phyloP scores from a whole-genome alignment of 2,113 vertebrate genomes.

The Silurus asotus region DNA sequence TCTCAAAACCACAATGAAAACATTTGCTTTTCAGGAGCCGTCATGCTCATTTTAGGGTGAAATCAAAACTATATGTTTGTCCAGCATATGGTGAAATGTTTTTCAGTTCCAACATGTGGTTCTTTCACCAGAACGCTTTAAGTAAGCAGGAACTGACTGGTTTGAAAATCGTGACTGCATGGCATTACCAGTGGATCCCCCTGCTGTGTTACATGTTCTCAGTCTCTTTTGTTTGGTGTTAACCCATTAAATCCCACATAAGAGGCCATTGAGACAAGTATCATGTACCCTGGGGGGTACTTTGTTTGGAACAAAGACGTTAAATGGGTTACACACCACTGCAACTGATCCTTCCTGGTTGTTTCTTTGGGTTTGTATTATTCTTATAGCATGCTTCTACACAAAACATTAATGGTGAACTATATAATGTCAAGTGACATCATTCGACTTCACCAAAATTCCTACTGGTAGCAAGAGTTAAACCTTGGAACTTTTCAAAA shows the following conservation, averaged over 20 bases:
- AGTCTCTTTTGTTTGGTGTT: conserved; percentile 55
- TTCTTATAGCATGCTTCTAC: conserved; percentile 24
- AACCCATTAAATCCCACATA: conserved; percentile 62
- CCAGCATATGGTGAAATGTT: conserved; percentile 12
- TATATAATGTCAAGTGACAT: conserved; percentile 30
- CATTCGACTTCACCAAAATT: not conserved
- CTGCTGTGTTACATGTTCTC: conserved; percentile 53
- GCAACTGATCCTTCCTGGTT: conserved; percentile 47
- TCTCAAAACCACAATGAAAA: conserved; percentile 6
- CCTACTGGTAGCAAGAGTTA: not conserved
- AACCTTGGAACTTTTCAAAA: not conserved
- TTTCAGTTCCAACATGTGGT: conserved; percentile 30
- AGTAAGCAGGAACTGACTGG: conserved; percentile 50
- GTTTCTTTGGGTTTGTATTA: conserved; percentile 33
- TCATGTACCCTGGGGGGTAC: conserved; percentile 57
- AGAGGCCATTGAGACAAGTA: conserved; percentile 55
- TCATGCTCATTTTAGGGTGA: not conserved
- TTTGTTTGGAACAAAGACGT: conserved; percentile 58
- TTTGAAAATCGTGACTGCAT: conserved; percentile 47
- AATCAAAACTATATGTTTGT: not conserved
- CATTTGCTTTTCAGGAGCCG: conserved; percentile 25
- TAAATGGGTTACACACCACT: conserved; percentile 60
- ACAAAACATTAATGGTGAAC: conserved; percentile 36
- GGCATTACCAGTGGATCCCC: conserved; percentile 44
- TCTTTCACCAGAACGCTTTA: conserved; percentile 2